Conservation (phyloP, 2,113 vertebrate genomes). For the Mola mola region DNA sequence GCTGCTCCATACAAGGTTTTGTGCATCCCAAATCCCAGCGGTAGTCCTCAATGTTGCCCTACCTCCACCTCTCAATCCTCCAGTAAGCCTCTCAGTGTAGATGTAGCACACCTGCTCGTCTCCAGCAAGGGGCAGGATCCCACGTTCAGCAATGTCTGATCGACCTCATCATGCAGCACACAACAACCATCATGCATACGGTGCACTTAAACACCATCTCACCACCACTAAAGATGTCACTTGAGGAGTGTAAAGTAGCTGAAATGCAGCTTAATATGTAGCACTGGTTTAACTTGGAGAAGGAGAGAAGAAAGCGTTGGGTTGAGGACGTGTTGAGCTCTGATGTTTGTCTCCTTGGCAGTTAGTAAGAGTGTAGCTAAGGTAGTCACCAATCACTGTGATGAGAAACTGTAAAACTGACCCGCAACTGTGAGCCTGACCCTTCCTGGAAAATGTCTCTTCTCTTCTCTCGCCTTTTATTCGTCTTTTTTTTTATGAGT, state of each 20-base stretch:
- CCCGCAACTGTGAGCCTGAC: slow-evolving; percentile 79
- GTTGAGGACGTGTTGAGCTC: slow-evolving; percentile 61
- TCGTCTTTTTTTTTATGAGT: slow-evolving; percentile 20
- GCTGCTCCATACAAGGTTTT: slow-evolving; percentile 42
- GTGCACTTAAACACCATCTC: slow-evolving; percentile 55
- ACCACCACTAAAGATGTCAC: slow-evolving; percentile 61
- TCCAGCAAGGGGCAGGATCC: slow-evolving; percentile 48
- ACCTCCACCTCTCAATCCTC: slow-evolving; percentile 17
- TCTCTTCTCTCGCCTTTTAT: slow-evolving; percentile 20
- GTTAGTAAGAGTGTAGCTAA: slow-evolving; percentile 61
- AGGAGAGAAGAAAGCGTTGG: slow-evolving; percentile 22
- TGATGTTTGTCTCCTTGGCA: slow-evolving; percentile 69
- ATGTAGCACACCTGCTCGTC: slow-evolving; percentile 74
- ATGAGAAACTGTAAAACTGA: slow-evolving; percentile 81
- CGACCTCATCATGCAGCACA: slow-evolving; percentile 50
- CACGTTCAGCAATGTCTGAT: slow-evolving; percentile 58
- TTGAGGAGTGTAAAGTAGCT: slow-evolving; percentile 46
- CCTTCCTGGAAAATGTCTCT: slow-evolving; percentile 49
- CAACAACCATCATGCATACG: slow-evolving; percentile 33
- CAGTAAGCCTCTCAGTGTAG: slow-evolving; percentile 65
- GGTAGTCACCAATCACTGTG: slow-evolving; percentile 84
- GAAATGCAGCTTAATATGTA: slow-evolving; percentile 60
- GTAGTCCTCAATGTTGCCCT: slow-evolving; percentile 13
- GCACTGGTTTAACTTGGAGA: slow-evolving; percentile 58
- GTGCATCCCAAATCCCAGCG: slow-evolving; percentile 37